phyloP scores from a whole-genome alignment of 2,888 invertebrate genomes.

The Acrobasis consociella region DNA sequence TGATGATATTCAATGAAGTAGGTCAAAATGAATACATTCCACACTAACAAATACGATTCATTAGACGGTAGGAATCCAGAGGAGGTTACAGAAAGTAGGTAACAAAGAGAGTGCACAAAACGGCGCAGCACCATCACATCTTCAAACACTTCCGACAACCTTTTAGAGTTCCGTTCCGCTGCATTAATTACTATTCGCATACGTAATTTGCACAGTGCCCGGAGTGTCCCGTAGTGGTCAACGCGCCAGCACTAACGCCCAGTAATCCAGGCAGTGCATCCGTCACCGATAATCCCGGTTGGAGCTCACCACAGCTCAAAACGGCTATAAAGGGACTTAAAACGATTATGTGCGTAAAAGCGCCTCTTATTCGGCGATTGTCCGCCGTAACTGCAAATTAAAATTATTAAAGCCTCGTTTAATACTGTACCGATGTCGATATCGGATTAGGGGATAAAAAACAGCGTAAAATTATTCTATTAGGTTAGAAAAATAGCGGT shows the following conservation, averaged over 20 bases:
- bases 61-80: no score
- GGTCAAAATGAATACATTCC: no score
- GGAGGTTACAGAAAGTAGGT: neutral
- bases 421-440: conserved; percentile 7
- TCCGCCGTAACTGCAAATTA: conserved; percentile 50
- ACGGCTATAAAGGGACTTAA: conserved; percentile 62
- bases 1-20: no score
- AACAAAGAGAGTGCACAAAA: no score
- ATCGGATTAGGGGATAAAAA: neutral
- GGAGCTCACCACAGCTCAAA: conserved; percentile 62
- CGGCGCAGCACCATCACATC: neutral
- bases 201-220: conserved; percentile 26
- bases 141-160: conserved; percentile 6
- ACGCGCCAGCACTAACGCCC: conserved; percentile 46
- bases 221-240: conserved; percentile 34
- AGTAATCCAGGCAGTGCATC: conserved; percentile 65
- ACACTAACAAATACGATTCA: no score
- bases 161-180: conserved; percentile 7
- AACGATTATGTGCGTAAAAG: conserved; percentile 63
- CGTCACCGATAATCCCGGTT: conserved; percentile 65
- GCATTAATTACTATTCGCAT: conserved; percentile 21
- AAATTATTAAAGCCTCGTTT: conserved; percentile 31
- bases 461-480: neutral
- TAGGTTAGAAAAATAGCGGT: no score
- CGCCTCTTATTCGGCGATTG: conserved; percentile 50